Conservation (phyloP, 1,140 invertebrate species). For the Megalonaias nervosa region DNA sequence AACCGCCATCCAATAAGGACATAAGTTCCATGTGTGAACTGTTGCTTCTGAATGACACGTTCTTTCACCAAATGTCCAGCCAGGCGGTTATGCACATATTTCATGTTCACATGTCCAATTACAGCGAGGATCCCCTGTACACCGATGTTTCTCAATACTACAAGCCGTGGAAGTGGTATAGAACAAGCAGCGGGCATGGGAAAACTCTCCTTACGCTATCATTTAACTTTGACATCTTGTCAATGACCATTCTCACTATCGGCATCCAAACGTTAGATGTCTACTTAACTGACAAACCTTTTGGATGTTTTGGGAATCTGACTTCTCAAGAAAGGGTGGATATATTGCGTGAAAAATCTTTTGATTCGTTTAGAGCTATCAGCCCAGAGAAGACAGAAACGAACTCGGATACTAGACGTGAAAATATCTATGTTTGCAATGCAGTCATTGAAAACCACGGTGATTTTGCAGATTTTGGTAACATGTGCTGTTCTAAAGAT, state of each 20-base stretch:
- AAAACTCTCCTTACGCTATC: slow-evolving; percentile 66
- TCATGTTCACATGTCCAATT: slow-evolving; percentile 31
- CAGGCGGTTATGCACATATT: slow-evolving; percentile 33
- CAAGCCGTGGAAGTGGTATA: slow-evolving; percentile 62
- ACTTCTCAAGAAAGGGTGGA: slow-evolving; percentile 45
- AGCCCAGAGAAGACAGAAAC: slow-evolving; percentile 22
- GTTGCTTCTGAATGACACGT: too few relatives aligned
- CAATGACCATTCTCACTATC: slow-evolving; percentile 64
- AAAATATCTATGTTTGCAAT: slow-evolving; percentile 60
- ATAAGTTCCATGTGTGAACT: too few relatives aligned
- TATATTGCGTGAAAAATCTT: slow-evolving; percentile 49
- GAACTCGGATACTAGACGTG: slow-evolving; percentile 28
- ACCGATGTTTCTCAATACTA: slow-evolving; percentile 44
- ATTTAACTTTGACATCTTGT: slow-evolving; percentile 68
- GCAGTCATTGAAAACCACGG: slow-evolving; percentile 50
- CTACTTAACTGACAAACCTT: slow-evolving; percentile 51
- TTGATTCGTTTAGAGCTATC: slow-evolving; percentile 44
- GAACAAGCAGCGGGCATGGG: slow-evolving; percentile 62
- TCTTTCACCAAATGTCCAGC: too few relatives aligned
- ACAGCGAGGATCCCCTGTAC: slow-evolving; percentile 36
- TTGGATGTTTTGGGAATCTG: slow-evolving; percentile 58
- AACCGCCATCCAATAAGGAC: too few relatives aligned
- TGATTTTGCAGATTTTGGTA: slow-evolving; percentile 57
- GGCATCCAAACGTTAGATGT: slow-evolving; percentile 54
- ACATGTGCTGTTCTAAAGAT: slow-evolving; percentile 58